Evolutionary conservation across 1,140 invertebrate species (phyloP).

Genomic region (Macrostomum lignano): DNA sequence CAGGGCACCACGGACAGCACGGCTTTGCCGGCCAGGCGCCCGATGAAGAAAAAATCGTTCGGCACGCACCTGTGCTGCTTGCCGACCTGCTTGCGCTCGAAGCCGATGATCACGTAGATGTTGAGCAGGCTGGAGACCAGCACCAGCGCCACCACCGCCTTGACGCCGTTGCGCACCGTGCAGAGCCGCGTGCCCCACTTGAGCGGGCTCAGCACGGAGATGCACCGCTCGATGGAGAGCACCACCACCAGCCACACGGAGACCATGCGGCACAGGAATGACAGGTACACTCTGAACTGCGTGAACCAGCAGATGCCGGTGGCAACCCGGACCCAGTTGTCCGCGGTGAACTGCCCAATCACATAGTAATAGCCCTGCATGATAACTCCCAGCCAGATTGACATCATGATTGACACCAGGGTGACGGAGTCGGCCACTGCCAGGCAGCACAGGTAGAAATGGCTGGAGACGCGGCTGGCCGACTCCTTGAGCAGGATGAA

Average conservation of each 20-base stretch:
- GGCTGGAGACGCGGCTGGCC: background rate
- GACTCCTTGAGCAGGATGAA: background rate
- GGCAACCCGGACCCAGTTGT: no score
- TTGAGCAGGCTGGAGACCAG: no score
- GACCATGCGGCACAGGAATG: background rate
- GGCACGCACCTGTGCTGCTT: no score
- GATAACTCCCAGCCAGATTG: background rate
- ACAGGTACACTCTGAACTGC: background rate
- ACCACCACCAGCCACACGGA: background rate
- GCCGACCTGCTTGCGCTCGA: no score
- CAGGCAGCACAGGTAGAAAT: conserved; percentile 3
- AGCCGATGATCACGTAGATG: no score
- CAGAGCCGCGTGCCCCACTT: background rate
- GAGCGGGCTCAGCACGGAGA: background rate
- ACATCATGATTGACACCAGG: background rate
- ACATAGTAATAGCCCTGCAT: background rate
- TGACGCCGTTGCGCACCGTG: background rate
- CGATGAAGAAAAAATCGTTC: no score
- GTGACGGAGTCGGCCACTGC: background rate
- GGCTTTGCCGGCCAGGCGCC: no score
- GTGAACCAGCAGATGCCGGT: no score
- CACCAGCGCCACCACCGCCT: no score
- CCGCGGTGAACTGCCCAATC: no score
- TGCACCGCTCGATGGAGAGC: background rate
- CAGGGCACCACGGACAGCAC: no score